A percentile compares a stretch with the other conserved stretches of the same genome.
Conservation (phyloP, 2,113 vertebrate species). For the Passer domesticus region DNA sequence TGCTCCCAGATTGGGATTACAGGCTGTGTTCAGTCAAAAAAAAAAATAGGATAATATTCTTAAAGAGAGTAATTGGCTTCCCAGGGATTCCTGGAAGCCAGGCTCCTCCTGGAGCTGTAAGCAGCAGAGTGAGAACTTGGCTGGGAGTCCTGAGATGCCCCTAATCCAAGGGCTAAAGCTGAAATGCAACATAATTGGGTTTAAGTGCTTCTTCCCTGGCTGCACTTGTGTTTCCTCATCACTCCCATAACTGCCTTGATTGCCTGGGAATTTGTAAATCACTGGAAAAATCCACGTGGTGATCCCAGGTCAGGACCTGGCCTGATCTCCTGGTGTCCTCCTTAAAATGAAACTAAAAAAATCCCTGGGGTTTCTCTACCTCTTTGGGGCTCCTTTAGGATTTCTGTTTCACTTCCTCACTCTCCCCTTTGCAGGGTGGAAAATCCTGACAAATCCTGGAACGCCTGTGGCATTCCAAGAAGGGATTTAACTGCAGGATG, state of each 20-base stretch:
- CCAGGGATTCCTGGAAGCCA: neutral
- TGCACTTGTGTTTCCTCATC: neutral
- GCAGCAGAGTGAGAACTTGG: conserved; percentile 17
- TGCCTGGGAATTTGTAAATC: conserved; percentile 4
- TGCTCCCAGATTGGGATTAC: neutral
- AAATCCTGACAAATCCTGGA: neutral
- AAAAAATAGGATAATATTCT: neutral
- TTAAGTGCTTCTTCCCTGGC: neutral
- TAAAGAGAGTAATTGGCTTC: conserved; percentile 1
- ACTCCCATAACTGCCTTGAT: neutral
- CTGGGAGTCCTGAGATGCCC: neutral
- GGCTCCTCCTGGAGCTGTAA: neutral
- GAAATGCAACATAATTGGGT: conserved; percentile 17
- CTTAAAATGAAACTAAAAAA: neutral
- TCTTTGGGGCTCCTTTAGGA: neutral
- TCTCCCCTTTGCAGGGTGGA: neutral
- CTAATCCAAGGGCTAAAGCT: conserved; percentile 23
- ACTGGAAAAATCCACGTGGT: neutral
- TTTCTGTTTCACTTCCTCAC: neutral
- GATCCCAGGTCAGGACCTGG: neutral
- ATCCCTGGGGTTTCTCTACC: neutral
- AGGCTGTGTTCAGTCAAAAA: neutral
- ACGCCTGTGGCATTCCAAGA: neutral
- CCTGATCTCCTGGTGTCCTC: accelerated
- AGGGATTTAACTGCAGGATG: neutral